Percentiles rank a stretch among this genome's conserved stretches.
Conservation (phyloP, 2,113 vertebrate species). For the Lichenostomus cassidix region DNA sequence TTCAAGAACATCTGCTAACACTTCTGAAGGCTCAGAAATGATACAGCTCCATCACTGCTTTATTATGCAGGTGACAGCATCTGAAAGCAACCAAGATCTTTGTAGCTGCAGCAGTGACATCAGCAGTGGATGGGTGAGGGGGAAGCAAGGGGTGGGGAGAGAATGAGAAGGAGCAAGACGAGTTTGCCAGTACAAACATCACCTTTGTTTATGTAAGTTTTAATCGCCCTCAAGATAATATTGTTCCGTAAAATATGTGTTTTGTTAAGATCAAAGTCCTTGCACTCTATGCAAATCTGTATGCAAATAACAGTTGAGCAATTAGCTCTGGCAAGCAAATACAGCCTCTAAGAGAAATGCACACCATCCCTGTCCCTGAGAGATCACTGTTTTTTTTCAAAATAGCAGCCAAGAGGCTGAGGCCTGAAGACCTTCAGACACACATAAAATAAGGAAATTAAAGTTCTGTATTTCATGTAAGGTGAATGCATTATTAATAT, state of each 20-base stretch:
- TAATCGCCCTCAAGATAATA: background rate
- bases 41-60: background rate
- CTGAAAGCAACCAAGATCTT: background rate
- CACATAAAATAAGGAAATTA: background rate
- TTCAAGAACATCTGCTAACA: slow-evolving; percentile 51
- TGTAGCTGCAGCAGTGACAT: background rate
- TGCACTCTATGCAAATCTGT: background rate
- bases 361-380: background rate
- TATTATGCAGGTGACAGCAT: slow-evolving; percentile 35
- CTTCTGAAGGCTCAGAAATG: slow-evolving; percentile 41
- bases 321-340: background rate
- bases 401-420: background rate
- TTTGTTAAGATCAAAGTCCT: slow-evolving; percentile 31
- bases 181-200: background rate
- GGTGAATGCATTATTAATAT: background rate
- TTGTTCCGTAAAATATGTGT: background rate
- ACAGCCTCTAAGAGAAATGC: background rate
- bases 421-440: background rate
- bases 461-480: background rate
- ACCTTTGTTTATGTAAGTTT: background rate
- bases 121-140: background rate
- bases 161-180: background rate
- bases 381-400: background rate
- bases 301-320: background rate
- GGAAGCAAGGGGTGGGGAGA: background rate